Base-by-base conservation (phyloP, 2,113 vertebrate species). In the Rhegmatorhina hoffmannsi region DNA sequence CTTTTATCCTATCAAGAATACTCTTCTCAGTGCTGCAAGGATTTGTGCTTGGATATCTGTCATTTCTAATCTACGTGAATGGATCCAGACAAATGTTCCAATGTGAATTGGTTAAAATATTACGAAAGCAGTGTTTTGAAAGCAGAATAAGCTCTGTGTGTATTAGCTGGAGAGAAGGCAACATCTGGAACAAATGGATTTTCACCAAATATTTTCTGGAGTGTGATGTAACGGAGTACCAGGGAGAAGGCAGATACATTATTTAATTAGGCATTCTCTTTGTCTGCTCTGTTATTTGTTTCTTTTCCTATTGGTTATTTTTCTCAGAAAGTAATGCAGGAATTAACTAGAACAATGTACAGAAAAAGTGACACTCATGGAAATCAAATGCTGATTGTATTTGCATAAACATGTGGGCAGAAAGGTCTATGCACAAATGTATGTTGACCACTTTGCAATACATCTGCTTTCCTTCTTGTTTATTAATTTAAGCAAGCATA, bases 151-250 rank as follows among this genome's bases (percentile, higher is more conserved):
- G 10, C 25, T 67, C 20, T 86, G 34, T 55, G 10, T 77, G 21
- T 79, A 66, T 85, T 91, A 84, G 55, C 67, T 82, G 66, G 24
- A 81, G 58, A 84, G 36, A 11, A 64, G 58, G 68, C 3, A 5
- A 25, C 91, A 91, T 29, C 50, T 75, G 36, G 26, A 95, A 94
- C 38, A 76, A 94, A 85, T 36, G 55, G 75, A 84, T 66, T 91
- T 89, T 84, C 38, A 79, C 70, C 79, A 93, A 88, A 69, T n/a
- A 19, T 80, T 90, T 94, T 77, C 59, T 77, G 28, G 34, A 84
- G 1, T 24, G 13, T n/a, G 26, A 76, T 73, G 38, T 63, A 63
- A 69, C 67, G 14, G 26, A 93, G 17, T 66, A 86, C 38, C 8
- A 59, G 38, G 33, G 69, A 77, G 14, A 4, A 84, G 34, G 38